Evolutionary conservation across 2,888 invertebrate species (phyloP), one percentile per base, ranked within the genome.

Genomic region (Urechis unicinctus): DNA sequence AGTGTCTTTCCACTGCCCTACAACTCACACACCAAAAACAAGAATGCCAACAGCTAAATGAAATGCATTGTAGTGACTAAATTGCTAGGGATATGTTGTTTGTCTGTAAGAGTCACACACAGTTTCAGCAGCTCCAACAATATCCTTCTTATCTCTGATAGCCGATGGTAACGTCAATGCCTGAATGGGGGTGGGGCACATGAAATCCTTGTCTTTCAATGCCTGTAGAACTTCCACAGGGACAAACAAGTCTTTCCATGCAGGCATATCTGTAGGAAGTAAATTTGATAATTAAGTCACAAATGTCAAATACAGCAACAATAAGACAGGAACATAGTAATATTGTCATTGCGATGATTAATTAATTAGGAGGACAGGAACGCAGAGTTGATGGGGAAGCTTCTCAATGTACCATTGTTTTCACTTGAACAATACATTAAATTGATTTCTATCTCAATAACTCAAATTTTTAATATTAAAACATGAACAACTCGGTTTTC

Each of bases 41-140:
- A 21, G 1, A 13, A 29, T 13, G 29, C 21, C 17, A 29, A 26
- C 17, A 53, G 5, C 4, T 6, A 26, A 36, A 17, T n/a, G 36
- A 36, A 36, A 21, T 22, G 36, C 6, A 50, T 50, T 48, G 13
- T 13, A 25, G 25, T 25, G 48, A 48, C 48, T 9, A 48, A 47
- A n/a, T n/a, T n/a, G n/a, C n/a, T n/a, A n/a, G n/a, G n/a, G n/a
- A n/a, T n/a, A n/a, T n/a, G n/a, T n/a, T n/a, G 22, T 24, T 24
- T 36, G 36, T 13, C 9, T 17, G 17, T 9, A 36, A 36, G 36
- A 36, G 9, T 17, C 5, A 64, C 68, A 69, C 63, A 82, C 82
- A 0, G 98, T 98, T 82, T 97, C 95, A 2, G 97, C 97, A 54
- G 97, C 97, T n/a, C 96, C 98, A 1, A 98, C 79, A 64, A 98